A percentile compares a stretch with the other conserved stretches of the same genome.
phyloP scores from a whole-genome alignment of 2,113 vertebrate species.

The Xyrauchen texanus region DNA sequence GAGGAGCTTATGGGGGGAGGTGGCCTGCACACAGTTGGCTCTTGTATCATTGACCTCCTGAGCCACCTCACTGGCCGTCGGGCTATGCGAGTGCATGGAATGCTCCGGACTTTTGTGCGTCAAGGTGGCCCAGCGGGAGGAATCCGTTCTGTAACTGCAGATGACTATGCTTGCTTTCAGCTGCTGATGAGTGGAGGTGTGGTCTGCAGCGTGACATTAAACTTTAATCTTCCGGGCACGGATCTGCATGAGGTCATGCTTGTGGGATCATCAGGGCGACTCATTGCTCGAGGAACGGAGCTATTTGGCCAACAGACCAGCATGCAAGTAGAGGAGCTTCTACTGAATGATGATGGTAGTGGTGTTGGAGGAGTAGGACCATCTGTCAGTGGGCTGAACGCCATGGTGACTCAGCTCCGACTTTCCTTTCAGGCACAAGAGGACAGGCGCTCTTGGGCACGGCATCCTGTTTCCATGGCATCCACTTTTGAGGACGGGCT shows the following conservation, averaged over 20 bases:
- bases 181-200: slow-evolving; percentile 87
- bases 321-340: slow-evolving; percentile 80
- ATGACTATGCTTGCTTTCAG: slow-evolving; percentile 97
- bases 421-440: slow-evolving; percentile 91
- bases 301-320: slow-evolving; percentile 87
- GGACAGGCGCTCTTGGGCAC: slow-evolving; percentile 87
- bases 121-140: slow-evolving; percentile 85
- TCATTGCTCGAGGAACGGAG: slow-evolving; percentile 86
- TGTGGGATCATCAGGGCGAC: slow-evolving; percentile 86
- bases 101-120: slow-evolving; percentile 91
- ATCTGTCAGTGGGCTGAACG: slow-evolving; percentile 81
- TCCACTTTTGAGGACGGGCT: slow-evolving; percentile 93
- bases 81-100: slow-evolving; percentile 86
- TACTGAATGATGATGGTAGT: slow-evolving; percentile 74
- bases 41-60: slow-evolving; percentile 90
- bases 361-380: slow-evolving; percentile 73
- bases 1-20: slow-evolving; percentile 97
- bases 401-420: slow-evolving; percentile 88
- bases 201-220: slow-evolving; percentile 95
- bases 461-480: slow-evolving; percentile 82
- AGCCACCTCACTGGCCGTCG: slow-evolving; percentile 81
- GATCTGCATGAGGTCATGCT: slow-evolving; percentile 94
- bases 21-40: slow-evolving; percentile 90
- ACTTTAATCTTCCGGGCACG: slow-evolving; percentile 94
- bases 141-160: slow-evolving; percentile 92